phyloP scores from a whole-genome alignment of 2,888 invertebrate genomes.

The Caradrina clavipalpis region DNA sequence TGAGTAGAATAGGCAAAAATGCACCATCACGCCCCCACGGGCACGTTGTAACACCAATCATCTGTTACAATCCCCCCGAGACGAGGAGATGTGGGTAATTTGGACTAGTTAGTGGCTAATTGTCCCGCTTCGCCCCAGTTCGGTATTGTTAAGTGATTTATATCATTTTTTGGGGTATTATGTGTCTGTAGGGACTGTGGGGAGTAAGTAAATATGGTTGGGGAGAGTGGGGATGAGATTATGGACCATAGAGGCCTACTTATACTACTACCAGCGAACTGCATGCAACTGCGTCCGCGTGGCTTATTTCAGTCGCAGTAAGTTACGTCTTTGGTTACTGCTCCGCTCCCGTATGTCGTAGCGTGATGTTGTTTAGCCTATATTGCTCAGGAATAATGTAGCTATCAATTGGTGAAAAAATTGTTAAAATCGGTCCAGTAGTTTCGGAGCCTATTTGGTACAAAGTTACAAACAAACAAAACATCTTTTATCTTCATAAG shows the following conservation, averaged over 20 bases:
- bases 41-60: conserved; percentile 63
- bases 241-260: background rate
- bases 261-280: too few relatives aligned
- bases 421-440: too few relatives aligned
- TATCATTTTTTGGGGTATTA: conserved; percentile 56
- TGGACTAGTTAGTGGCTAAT: conserved; percentile 68
- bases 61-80: conserved; percentile 54
- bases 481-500: too few relatives aligned
- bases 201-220: conserved; percentile 50
- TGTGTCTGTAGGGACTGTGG: conserved; percentile 46
- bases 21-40: conserved; percentile 64
- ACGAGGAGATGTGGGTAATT: conserved; percentile 71
- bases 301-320: too few relatives aligned
- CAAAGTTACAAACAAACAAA: too few relatives aligned
- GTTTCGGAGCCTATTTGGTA: too few relatives aligned
- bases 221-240: conserved; percentile 2
- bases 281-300: too few relatives aligned
- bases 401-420: too few relatives aligned
- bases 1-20: conserved; percentile 71
- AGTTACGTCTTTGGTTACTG: too few relatives aligned
- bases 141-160: conserved; percentile 60
- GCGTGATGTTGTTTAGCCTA: too few relatives aligned
- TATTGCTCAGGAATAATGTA: too few relatives aligned
- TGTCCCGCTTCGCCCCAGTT: conserved; percentile 67
- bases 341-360: too few relatives aligned